A percentile compares a stretch with the other conserved stretches of the same genome.
These are phyloP conservation scores for Cinara cedri DNA, from an alignment of 2,888 invertebrate species.

Conservation along the genomic window DNA sequence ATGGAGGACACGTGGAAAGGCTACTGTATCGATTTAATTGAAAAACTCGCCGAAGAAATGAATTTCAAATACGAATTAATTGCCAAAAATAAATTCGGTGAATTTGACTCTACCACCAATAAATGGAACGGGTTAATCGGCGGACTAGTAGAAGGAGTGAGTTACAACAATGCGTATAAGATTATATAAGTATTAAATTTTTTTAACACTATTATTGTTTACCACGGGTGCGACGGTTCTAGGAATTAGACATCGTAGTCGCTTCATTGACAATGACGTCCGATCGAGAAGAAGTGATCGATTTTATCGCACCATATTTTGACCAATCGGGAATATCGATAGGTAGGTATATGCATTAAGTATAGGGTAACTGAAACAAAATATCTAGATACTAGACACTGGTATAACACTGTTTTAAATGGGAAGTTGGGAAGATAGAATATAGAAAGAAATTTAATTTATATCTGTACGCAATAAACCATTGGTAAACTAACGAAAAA, in stretches of 20 bases:
- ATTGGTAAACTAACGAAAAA: too few species aligned
- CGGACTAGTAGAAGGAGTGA: slow-evolving; percentile 79
- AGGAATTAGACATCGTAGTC: slow-evolving; percentile 84
- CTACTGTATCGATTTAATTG: slow-evolving; percentile 83
- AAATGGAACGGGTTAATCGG: slow-evolving; percentile 85
- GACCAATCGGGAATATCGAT: slow-evolving; percentile 91
- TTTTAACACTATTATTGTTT: too few species aligned
- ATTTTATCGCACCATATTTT: slow-evolving; percentile 89
- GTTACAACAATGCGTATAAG: slow-evolving; percentile 59
- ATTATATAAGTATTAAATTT: too few species aligned
- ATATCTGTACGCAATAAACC: too few species aligned
- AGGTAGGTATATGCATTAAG: slow-evolving; percentile 69
- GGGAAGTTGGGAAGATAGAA: too few species aligned
- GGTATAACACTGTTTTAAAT: too few species aligned
- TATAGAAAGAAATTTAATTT: too few species aligned
- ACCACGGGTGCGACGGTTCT: slow-evolving; percentile 57
- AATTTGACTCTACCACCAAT: slow-evolving; percentile 68
- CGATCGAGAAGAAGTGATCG: slow-evolving; percentile 86
- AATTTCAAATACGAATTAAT: slow-evolving; percentile 81
- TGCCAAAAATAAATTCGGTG: slow-evolving; percentile 75
- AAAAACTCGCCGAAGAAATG: slow-evolving; percentile 73
- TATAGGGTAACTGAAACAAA: too few species aligned
- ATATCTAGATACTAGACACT: too few species aligned
- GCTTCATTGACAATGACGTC: slow-evolving; percentile 88
- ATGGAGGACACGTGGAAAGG: slow-evolving; percentile 75